phyloP scores from a whole-genome alignment of 2,888 invertebrate genomes.

The Tipula unca region DNA sequence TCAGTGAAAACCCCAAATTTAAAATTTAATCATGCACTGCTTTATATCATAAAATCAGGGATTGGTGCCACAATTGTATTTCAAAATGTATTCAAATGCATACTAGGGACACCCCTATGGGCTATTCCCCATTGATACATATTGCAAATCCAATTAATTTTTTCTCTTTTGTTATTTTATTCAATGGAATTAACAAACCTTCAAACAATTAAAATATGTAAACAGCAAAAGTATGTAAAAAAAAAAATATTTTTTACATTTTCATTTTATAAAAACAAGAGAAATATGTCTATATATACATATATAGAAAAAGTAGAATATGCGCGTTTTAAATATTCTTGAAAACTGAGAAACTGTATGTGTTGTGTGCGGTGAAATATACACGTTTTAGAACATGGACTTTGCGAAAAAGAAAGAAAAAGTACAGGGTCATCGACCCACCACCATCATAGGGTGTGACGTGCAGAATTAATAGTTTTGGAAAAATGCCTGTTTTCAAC shows the following conservation, averaged over 20 bases:
- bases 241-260: not conserved
- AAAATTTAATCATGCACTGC: too few species aligned
- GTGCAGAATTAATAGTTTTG: not conserved
- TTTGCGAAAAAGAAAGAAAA: conserved; percentile 9
- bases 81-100: not conserved
- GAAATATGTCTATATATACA: not conserved
- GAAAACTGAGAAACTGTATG: not conserved
- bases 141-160: not conserved
- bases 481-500: not conserved
- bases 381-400: conserved; percentile 8
- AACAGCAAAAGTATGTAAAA: not conserved
- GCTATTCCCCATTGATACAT: not conserved
- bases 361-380: not conserved
- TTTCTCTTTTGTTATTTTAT: not conserved
- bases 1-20: too few species aligned
- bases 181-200: not conserved
- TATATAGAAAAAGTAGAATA: conserved; percentile 3
- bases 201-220: not conserved
- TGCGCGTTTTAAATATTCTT: conserved; percentile 9
- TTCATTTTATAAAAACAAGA: not conserved
- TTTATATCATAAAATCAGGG: not conserved
- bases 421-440: conserved; percentile 17
- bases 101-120: not conserved
- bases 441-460: conserved; percentile 16
- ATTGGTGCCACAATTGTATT: not conserved